These are phyloP conservation scores for Urosaurus nigricauda DNA, from an alignment of 2,797 vertebrate species.

Conservation along the genomic window DNA sequence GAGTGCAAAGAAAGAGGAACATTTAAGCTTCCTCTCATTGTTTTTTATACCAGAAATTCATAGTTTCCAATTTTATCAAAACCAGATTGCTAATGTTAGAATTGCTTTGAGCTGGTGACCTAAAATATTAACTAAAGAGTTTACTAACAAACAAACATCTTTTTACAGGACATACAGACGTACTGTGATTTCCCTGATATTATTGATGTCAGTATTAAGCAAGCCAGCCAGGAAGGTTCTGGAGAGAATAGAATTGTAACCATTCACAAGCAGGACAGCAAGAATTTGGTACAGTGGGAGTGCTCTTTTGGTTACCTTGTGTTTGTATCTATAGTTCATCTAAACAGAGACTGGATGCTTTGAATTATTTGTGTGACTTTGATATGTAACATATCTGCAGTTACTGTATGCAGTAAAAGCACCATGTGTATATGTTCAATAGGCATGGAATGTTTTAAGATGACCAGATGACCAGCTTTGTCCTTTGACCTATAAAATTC, in stretches of 20 bases:
- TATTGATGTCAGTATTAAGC: constrained; percentile 96
- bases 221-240: constrained; percentile 90
- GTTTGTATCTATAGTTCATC: constrained; percentile 1
- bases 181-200: constrained; percentile 97
- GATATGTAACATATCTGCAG: background rate
- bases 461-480: background rate
- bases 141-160: constrained; percentile 36
- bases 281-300: constrained; percentile 86
- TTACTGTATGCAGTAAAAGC: background rate
- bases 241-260: constrained; percentile 92
- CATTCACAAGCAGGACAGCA: constrained; percentile 91
- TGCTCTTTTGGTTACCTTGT: constrained; percentile 18
- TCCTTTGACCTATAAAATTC: background rate
- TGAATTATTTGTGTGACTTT: background rate
- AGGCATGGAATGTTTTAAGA: background rate
- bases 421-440: background rate
- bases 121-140: background rate
- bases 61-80: no score
- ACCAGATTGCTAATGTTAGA: no score
- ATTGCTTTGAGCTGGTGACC: background rate
- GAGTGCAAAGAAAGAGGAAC: background rate
- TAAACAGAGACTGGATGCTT: background rate
- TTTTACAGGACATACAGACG: constrained; percentile 86
- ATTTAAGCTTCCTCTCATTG: background rate
- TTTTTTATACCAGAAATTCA: background rate